phyloP scores from a whole-genome alignment of 1,140 invertebrate species.

The Penaeus japonicus region DNA sequence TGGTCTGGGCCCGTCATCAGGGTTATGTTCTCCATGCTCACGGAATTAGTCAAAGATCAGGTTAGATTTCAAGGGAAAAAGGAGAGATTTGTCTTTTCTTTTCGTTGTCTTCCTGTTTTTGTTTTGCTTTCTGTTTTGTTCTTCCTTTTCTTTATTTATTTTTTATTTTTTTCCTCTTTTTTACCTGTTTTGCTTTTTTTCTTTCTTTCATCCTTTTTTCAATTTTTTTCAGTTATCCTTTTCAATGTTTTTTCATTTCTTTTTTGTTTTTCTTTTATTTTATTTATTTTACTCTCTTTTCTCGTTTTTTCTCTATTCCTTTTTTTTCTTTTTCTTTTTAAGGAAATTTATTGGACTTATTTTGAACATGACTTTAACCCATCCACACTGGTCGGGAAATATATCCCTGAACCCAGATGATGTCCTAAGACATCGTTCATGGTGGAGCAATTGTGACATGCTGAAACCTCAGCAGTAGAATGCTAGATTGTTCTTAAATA shows the following conservation, averaged over 20 bases:
- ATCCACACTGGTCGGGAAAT: too few relatives aligned
- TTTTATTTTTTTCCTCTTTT: not conserved
- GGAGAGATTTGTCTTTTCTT: not conserved
- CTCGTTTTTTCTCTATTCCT: not conserved
- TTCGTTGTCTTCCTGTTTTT: not conserved
- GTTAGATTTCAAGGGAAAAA: not conserved
- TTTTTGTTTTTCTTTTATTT: not conserved
- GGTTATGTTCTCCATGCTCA: constrained; percentile 66
- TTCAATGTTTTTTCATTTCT: not conserved
- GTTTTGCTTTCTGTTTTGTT: not conserved
- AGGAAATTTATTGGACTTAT: not conserved
- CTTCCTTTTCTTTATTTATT: not conserved
- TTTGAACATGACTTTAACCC: too few relatives aligned
- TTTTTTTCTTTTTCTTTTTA: not conserved
- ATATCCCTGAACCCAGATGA: too few relatives aligned
- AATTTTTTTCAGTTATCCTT: not conserved
- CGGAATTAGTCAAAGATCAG: constrained; percentile 10
- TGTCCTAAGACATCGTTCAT: too few relatives aligned
- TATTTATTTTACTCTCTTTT: not conserved
- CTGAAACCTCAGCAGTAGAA: too few relatives aligned
- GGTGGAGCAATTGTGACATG: too few relatives aligned
- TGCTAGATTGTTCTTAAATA: too few relatives aligned
- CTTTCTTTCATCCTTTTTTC: not conserved
- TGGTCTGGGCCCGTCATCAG: constrained; percentile 77
- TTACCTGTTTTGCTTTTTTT: not conserved